These are phyloP conservation scores for Pseudomyrmex gracilis DNA, from an alignment of 1,140 invertebrate genomes.

Conservation along the genomic window DNA sequence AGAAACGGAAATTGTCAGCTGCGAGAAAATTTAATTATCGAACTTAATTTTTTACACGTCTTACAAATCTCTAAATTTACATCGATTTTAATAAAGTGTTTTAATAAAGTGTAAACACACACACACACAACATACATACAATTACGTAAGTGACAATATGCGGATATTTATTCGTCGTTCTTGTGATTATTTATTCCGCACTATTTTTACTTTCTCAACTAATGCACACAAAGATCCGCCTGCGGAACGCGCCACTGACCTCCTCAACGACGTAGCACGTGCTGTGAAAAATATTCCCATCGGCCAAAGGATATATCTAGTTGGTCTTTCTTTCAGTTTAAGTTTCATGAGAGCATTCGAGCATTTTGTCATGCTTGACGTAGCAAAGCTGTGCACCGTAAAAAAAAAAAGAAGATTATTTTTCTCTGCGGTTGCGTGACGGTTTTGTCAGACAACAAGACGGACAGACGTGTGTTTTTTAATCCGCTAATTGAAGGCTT, in stretches of 20 bases:
- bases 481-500: not conserved
- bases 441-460: not conserved
- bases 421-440: not conserved
- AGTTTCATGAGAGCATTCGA: slow-evolving; percentile 23
- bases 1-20: no score
- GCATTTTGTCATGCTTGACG: slow-evolving; percentile 25
- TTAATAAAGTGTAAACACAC: no score
- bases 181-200: slow-evolving; percentile 3
- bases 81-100: no score
- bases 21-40: no score
- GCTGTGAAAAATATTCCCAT: slow-evolving; percentile 50
- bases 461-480: not conserved
- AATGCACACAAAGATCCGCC: not conserved
- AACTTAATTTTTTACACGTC: no score
- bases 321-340: not conserved
- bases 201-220: slow-evolving; percentile 9
- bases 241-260: not conserved
- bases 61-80: no score
- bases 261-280: slow-evolving; percentile 19
- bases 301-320: slow-evolving; percentile 6
- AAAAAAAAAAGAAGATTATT: slow-evolving; percentile 25
- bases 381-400: slow-evolving; percentile 18
- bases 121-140: no score
- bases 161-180: not conserved
- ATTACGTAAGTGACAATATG: not conserved